Evolutionary conservation across 2,797 vertebrate genomes (phyloP).

Genomic region (Catamblyrhynchus diadema): DNA sequence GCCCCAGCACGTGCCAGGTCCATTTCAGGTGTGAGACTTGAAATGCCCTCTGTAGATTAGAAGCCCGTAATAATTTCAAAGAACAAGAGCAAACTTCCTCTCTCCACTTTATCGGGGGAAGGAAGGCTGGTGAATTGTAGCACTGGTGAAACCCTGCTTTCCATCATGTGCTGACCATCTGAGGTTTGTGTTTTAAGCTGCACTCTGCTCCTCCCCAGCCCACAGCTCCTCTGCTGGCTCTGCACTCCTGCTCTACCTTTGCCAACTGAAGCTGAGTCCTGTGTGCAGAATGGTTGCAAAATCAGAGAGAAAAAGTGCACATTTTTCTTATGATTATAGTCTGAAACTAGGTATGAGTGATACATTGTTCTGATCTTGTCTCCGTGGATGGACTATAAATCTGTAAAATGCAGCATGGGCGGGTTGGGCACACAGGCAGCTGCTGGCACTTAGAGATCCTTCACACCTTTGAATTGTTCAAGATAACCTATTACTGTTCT

Average conservation of each 20-base stretch:
- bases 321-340: not conserved
- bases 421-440: not conserved
- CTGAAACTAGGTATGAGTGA: not conserved
- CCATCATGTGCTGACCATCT: not conserved
- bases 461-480: not conserved
- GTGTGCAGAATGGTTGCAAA: not conserved
- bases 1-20: not conserved
- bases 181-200: not conserved
- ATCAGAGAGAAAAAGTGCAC: not conserved
- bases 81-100: not conserved
- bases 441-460: not conserved
- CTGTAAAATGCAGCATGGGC: not conserved
- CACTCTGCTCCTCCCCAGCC: not conserved
- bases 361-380: not conserved
- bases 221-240: not conserved
- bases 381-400: not conserved
- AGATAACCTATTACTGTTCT: not conserved
- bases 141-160: not conserved
- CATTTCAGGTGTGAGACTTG: not conserved
- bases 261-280: not conserved
- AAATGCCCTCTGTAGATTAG: not conserved
- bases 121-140: not conserved
- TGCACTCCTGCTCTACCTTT: not conserved
- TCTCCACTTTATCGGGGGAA: rapidly evolving
- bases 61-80: not conserved